Conservation (phyloP, 2,888 invertebrate genomes). For the Eubasilissa splendida region DNA sequence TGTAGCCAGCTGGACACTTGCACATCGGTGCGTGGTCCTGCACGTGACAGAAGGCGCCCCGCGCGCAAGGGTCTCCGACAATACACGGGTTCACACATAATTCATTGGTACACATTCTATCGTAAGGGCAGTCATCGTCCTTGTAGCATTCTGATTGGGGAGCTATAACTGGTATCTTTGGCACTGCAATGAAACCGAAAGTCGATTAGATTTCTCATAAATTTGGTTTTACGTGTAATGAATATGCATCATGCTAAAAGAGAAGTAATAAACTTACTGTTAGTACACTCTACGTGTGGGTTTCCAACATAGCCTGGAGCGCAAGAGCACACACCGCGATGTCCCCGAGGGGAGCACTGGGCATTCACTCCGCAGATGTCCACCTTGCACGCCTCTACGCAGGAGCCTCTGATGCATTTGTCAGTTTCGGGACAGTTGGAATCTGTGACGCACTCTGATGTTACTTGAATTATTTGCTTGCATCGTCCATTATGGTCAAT, state of each 20-base stretch:
- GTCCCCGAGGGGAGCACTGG: constrained; percentile 82
- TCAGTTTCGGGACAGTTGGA: constrained; percentile 83
- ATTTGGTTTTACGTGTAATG: constrained; percentile 11
- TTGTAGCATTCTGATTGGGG: constrained; percentile 80
- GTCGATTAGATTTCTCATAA: constrained; percentile 12
- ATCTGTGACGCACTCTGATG: constrained; percentile 79
- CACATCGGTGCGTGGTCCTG: constrained; percentile 84
- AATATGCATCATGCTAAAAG: neutral
- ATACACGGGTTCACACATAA: constrained; percentile 86
- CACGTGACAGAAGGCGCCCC: constrained; percentile 87
- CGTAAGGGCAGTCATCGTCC: constrained; percentile 83
- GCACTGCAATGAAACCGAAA: constrained; percentile 58
- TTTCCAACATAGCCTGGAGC: constrained; percentile 85
- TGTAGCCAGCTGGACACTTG: constrained; percentile 84
- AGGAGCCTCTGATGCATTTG: constrained; percentile 83
- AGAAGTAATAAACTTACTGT: constrained; percentile 65
- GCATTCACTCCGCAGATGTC: constrained; percentile 89
- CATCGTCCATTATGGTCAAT: constrained; percentile 83
- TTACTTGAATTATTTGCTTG: constrained; percentile 72
- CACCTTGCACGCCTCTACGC: constrained; percentile 84
- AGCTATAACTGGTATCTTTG: constrained; percentile 61
- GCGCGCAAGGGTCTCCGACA: constrained; percentile 79
- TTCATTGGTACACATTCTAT: constrained; percentile 84
- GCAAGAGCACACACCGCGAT: constrained; percentile 85
- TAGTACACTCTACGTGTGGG: constrained; percentile 83